Conservation (phyloP, 2,797 vertebrate species). For the Chromobotia macracanthus region DNA sequence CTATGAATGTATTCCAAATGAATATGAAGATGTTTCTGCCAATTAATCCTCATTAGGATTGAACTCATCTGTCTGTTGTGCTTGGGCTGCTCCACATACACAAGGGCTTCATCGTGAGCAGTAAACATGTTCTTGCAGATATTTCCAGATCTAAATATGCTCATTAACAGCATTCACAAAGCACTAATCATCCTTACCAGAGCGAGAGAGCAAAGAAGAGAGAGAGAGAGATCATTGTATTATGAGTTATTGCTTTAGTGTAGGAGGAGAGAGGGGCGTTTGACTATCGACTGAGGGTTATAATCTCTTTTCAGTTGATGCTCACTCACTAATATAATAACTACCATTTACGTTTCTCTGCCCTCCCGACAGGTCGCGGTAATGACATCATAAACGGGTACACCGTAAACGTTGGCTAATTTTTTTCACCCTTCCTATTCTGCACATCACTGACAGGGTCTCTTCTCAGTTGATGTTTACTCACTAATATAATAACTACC, state of each 20-base stretch:
- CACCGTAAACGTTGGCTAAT: slow-evolving; percentile 51
- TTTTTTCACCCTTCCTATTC: slow-evolving; percentile 58
- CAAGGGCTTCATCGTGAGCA: slow-evolving; percentile 35
- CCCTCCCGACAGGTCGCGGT: slow-evolving; percentile 20
- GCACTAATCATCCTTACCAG: slow-evolving; percentile 69
- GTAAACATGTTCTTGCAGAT: slow-evolving; percentile 51
- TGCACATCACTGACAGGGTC: slow-evolving; percentile 65
- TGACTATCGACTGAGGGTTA: slow-evolving; percentile 60
- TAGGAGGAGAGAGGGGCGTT: slow-evolving; percentile 10
- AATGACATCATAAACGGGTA: slow-evolving; percentile 48
- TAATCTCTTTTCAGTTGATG: slow-evolving; percentile 57
- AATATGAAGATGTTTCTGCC: slow-evolving; percentile 36
- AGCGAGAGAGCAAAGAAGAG: slow-evolving; percentile 1
- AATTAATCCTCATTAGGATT: slow-evolving; percentile 57
- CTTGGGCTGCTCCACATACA: slow-evolving; percentile 34
- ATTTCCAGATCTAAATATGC: slow-evolving; percentile 75
- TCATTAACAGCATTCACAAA: slow-evolving; percentile 72
- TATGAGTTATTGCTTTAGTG: slow-evolving; percentile 35
- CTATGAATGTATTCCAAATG: slow-evolving; percentile 21
- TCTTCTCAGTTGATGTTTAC: slow-evolving; percentile 56
- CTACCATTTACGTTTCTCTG: slow-evolving; percentile 47
- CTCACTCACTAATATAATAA: slow-evolving; percentile 55
- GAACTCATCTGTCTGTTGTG: slow-evolving; percentile 41
- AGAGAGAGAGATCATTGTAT: not conserved
- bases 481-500: slow-evolving; percentile 52